Percentiles rank a stretch among this genome's conserved stretches.
Evolutionary conservation across 2,797 vertebrate species (phyloP).

Genomic region (Chrosomus eos): DNA sequence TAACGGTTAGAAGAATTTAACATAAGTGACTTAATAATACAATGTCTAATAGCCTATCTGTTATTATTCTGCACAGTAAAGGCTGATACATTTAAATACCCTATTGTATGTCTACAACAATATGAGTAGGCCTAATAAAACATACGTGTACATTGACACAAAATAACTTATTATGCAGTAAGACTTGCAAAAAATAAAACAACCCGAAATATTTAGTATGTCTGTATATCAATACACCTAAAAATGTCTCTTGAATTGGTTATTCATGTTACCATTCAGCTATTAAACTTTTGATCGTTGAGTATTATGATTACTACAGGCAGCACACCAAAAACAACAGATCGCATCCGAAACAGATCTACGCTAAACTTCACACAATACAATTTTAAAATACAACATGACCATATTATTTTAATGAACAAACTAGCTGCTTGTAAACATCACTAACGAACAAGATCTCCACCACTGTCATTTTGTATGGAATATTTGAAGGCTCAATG

Average conservation of each 20-base stretch:
- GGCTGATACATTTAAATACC: not conserved
- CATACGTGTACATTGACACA: not conserved
- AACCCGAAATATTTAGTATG: not conserved
- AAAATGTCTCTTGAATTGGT: not conserved
- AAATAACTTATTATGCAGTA: not conserved
- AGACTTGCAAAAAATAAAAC: not conserved
- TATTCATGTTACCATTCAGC: constrained; percentile 9
- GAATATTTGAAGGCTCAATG: not conserved
- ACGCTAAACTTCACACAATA: not conserved
- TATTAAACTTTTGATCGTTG: not conserved
- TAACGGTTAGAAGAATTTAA: not conserved
- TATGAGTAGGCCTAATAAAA: not conserved
- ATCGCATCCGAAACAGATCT: not conserved
- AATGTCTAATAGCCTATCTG: not conserved
- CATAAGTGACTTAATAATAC: not conserved
- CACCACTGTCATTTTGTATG: not conserved
- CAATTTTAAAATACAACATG: too few species aligned
- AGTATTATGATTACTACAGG: not conserved
- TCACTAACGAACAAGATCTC: not conserved
- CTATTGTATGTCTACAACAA: not conserved
- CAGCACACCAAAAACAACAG: not conserved
- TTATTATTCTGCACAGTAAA: not conserved
- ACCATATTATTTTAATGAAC: not conserved
- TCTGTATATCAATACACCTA: not conserved
- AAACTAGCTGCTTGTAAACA: not conserved